Base-by-base conservation (phyloP, 2,888 invertebrate genomes). In the Galerucella nymphaeae region DNA sequence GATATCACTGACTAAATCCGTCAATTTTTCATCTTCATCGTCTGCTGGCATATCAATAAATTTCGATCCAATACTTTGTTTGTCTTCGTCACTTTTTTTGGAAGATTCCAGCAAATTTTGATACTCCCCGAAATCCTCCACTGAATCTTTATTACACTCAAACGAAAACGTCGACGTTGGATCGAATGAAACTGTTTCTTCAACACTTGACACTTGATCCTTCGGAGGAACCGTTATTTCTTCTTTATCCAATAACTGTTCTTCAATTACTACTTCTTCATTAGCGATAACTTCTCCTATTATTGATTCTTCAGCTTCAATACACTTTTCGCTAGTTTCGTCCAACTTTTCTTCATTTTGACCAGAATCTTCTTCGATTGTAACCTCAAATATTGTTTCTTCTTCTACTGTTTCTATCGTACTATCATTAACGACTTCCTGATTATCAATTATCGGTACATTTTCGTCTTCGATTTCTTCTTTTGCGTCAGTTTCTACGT, bases 1-100 rank as follows among this genome's bases (percentile, higher is more conserved):
- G 20, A 67, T 67, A 67, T 67, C 67, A 38, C 59, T 67, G 59
- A 67, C 67, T 16, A 67, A 59, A 59, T 67, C 67, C 4, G 59
- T 67, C 50, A 67, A 48, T 30, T 59, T 61, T 6, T 59, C 67
- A 38, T 67, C 67, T 38, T 59, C 67, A 4, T 67, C 67, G 9
- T 67, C 67, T 5, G 41, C 53, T 18, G 38, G 16, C 23, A 58
- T 14, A 16, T 67, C 30, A 10, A 5, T 30, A 48, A 48, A 48
- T 48, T 48, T 48, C 48, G 48, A 48, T n/a, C 13, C 45, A n/a
- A 10, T 45, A 14, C 13, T 45, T 3, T 13, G 14, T 48, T 53
- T 53, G 18, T 50, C 8, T 41, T 55, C 55, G 16, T 55, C 20
- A 9, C 41, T 53, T 30, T 13, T 23, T 64, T 14, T n/a, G n/a